Evolutionary conservation across 2,113 vertebrate genomes (phyloP), one percentile per base, ranked within the genome.

Genomic region (Lontra canadensis): DNA sequence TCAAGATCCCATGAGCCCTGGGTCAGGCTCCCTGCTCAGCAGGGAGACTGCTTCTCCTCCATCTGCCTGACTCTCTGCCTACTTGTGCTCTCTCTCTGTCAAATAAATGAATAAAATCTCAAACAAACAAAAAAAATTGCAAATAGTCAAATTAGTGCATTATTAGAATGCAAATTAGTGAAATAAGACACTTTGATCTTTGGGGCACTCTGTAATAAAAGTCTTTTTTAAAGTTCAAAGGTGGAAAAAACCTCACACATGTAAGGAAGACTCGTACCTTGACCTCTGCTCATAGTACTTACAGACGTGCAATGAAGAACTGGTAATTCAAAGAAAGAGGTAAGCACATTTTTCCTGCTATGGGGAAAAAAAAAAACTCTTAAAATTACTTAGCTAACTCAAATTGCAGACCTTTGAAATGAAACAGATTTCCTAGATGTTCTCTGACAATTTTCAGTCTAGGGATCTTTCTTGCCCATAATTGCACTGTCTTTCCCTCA

Each of bases 201-300:
- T 92, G 23, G 29, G 69, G 8, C 26, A 52, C 25, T 83, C 34
- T 59, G 11, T 92, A 95, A 97, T 83, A 74, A 91, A 97, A 80
- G 78, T 20, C 36, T 59, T 95, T 63, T 96, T 96, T 6, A 74
- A 97, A 95, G 97, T 97, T 95, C 96, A 97, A 97, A 97, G 97
- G 96, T 97, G 5, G 63, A 25, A 42, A 79, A 96, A 96, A 17
- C 17, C 71, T 95, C 90, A 94, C 81, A 74, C 97, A 92, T 74
- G 81, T 97, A 96, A 94, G 65, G 7, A 76, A 92, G 59, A 52
- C 31, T 92, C 5, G 39, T 69, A 96, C 92, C 49, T 92, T 96
- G 95, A 96, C 96, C 96, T 98, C 94, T 92, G 80, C 44, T 23
- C 36, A 9, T 47, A 79, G 47, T 29, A 23, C 55, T 97, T 94